Evolutionary conservation across 2,113 vertebrate genomes (phyloP).

Genomic region (Chionodraco myersi): DNA sequence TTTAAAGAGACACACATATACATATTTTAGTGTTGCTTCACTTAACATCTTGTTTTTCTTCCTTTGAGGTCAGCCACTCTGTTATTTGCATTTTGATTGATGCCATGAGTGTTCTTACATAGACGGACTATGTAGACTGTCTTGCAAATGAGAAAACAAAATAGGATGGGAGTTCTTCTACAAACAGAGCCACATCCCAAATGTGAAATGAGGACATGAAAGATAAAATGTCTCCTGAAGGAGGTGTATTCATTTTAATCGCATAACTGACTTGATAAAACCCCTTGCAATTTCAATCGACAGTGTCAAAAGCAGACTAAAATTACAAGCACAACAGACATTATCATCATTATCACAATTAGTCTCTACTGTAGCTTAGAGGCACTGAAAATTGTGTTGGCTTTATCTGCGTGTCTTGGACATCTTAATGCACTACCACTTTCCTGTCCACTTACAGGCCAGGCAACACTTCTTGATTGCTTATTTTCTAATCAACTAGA

Average conservation of each 20-base stretch:
- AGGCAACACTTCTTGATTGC: conserved; percentile 71
- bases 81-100: conserved; percentile 14
- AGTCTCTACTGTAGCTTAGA: conserved; percentile 50
- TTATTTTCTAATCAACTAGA: conserved; percentile 85
- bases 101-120: not conserved
- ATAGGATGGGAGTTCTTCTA: conserved; percentile 4
- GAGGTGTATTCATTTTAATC: conserved; percentile 41
- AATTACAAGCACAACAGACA: conserved; percentile 61
- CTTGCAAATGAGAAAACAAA: conserved; percentile 13
- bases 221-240: conserved; percentile 29
- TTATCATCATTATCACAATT: conserved; percentile 71
- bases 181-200: conserved; percentile 11
- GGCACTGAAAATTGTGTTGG: conserved; percentile 54
- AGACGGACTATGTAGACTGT: conserved; percentile 9
- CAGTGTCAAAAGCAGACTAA: conserved; percentile 32
- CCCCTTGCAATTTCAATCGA: conserved; percentile 1
- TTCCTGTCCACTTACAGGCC: conserved; percentile 71
- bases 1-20: conserved; percentile 10
- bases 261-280: conserved; percentile 47
- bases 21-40: conserved; percentile 18
- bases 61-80: conserved; percentile 9
- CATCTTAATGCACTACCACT: conserved; percentile 73
- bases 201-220: conserved; percentile 42
- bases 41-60: not conserved
- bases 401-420: conserved; percentile 67